A percentile compares a stretch with the other conserved stretches of the same genome.
These are phyloP conservation scores for Neopelma chrysocephalum DNA, from an alignment of 2,797 vertebrate genomes.

Conservation along the genomic window DNA sequence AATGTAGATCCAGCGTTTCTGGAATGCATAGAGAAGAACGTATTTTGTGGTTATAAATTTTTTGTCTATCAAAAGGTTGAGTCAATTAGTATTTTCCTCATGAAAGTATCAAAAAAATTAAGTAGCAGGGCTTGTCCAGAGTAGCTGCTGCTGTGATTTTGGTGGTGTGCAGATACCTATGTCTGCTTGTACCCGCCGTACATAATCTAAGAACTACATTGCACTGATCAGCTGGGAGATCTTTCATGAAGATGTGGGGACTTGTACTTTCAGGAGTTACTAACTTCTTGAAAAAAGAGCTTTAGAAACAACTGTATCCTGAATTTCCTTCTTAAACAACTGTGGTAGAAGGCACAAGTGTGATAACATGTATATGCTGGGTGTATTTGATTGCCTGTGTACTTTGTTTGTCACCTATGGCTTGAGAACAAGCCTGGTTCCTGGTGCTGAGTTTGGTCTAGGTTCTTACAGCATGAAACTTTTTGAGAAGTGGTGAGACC, in stretches of 20 bases:
- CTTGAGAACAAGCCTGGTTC: background rate
- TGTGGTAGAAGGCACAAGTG: background rate
- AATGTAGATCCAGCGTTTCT: background rate
- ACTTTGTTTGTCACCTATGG: background rate
- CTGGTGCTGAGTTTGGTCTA: background rate
- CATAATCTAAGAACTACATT: background rate
- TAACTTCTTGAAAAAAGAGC: background rate
- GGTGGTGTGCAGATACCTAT: accelerated
- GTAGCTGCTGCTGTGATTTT: background rate
- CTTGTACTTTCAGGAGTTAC: background rate
- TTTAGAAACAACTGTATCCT: background rate
- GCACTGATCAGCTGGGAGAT: background rate
- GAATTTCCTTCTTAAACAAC: background rate
- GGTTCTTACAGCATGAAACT: background rate
- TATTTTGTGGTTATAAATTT: background rate
- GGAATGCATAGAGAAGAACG: background rate
- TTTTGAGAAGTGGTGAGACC: background rate
- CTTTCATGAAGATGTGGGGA: background rate
- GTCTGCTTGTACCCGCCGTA: background rate
- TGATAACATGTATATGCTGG: background rate
- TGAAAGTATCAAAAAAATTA: background rate
- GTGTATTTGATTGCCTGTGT: background rate
- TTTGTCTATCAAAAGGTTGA: background rate
- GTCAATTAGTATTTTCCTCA: background rate
- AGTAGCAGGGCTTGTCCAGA: background rate